Conservation (phyloP, 2,797 vertebrate species). For the Cuculus canorus region DNA sequence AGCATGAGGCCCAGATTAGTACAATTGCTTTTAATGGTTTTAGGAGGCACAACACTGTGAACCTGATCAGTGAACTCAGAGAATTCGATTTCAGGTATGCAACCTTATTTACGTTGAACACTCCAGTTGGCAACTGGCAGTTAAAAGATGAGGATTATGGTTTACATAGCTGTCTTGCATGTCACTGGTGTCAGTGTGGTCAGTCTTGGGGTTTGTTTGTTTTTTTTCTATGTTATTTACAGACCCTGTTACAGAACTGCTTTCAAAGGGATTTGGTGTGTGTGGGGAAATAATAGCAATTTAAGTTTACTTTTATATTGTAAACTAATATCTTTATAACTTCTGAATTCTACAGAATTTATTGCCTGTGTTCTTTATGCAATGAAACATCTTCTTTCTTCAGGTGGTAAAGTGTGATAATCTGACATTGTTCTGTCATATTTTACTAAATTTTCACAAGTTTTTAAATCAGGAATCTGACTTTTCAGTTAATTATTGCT, state of each 20-base stretch:
- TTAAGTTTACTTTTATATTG: conserved; percentile 53
- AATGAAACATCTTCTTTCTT: not conserved
- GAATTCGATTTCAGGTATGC: conserved; percentile 63
- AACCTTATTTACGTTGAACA: conserved; percentile 64
- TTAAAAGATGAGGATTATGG: conserved; percentile 70
- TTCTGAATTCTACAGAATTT: conserved; percentile 34
- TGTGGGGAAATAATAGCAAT: not conserved
- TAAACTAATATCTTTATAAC: conserved; percentile 34
- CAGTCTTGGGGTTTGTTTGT: conserved; percentile 4
- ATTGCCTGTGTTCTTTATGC: not conserved
- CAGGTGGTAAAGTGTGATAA: not conserved
- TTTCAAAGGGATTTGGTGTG: conserved; percentile 53
- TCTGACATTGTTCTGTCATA: not conserved
- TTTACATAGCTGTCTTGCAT: conserved; percentile 68
- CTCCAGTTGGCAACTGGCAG: conserved; percentile 62
- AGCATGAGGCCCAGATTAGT: conserved; percentile 62
- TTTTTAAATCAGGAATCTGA: not conserved
- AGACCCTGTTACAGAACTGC: conserved; percentile 7
- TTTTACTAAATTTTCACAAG: not conserved
- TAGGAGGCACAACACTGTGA: conserved; percentile 58
- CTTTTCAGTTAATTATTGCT: not conserved
- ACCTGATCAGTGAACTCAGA: conserved; percentile 68
- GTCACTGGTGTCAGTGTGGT: conserved; percentile 59
- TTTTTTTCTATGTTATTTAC: conserved; percentile 38
- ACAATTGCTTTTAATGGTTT: conserved; percentile 68